These are phyloP conservation scores for Isaurus tuberculatus DNA, from an alignment of 92 coral and sea anemone species.

Conservation along the genomic window DNA sequence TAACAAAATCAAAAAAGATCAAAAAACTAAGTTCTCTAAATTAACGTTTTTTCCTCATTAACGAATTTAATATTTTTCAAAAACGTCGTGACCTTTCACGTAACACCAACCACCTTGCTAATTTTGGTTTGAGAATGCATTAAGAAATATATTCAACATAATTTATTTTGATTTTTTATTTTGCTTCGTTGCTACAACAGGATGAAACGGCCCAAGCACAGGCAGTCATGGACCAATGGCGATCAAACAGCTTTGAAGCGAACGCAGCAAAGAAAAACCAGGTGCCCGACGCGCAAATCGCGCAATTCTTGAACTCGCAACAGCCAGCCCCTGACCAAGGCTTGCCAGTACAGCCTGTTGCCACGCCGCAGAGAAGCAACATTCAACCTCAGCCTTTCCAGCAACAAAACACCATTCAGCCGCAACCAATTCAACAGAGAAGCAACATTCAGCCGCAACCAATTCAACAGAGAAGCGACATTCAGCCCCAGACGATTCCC, in stretches of 20 bases:
- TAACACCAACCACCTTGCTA: neutral
- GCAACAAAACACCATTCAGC: slow-evolving; percentile 38
- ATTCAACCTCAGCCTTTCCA: slow-evolving; percentile 39
- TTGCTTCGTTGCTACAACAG: slow-evolving; percentile 4
- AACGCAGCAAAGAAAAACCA: slow-evolving; percentile 68
- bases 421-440: slow-evolving; percentile 36
- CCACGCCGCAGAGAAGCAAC: slow-evolving; percentile 60
- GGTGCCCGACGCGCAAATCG: slow-evolving; percentile 70
- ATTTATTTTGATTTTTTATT: neutral
- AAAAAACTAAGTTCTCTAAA: no score
- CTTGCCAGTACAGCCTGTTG: slow-evolving; percentile 1
- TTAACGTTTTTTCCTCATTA: no score
- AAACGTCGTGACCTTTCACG: no score
- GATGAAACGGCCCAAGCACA: slow-evolving; percentile 55
- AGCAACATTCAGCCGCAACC: slow-evolving; percentile 53
- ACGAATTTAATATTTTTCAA: no score
- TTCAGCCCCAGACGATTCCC: slow-evolving; percentile 16
- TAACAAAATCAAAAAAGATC: no score
- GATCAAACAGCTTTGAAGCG: slow-evolving; percentile 65
- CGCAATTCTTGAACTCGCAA: slow-evolving; percentile 85
- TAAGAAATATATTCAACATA: neutral
- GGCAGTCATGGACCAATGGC: slow-evolving; percentile 70
- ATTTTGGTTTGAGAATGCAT: no score
- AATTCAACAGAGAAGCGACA: slow-evolving; percentile 24
- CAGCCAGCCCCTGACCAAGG: slow-evolving; percentile 60